Base-by-base conservation (phyloP, 2,113 vertebrate genomes). In the Tor tambroides region DNA sequence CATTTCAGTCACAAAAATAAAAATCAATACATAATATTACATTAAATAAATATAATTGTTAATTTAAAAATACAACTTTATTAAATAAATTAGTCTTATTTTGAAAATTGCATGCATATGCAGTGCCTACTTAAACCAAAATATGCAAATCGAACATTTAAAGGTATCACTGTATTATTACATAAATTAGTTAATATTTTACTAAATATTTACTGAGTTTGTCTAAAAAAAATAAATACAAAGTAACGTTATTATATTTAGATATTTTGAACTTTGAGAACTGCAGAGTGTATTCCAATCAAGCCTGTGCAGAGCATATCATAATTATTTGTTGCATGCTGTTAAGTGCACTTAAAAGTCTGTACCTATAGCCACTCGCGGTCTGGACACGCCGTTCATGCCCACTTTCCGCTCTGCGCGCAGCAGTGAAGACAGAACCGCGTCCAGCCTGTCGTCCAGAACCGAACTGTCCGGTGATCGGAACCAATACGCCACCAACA, bases 361-460 rank as follows among this genome's bases (percentile, higher is more conserved):
- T 91, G 32, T 82, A 96, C 95, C 96, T 4, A 96, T 90, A 0
- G 95, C 95, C 76, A 96, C 95, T 91, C 88, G 92, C 17, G 95
- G 96, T 92, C 93, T 93, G 30, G 89, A 88, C 23, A 92, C 83
- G 80, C 84, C 21, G 11, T 90, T 92, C 59, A 94, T 75, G 2
- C 92, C 95, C 79, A 93, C 96, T 91, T 96, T 96, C 6, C 90
- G 67, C 30, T 96, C 96, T 10, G 95, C 96, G 59, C 92, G 94
- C 4, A 96, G 94, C 76, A 96, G 89, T 4, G 96, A 96, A 61
- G 95, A 94, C 61, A 96, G 83, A 4, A 96, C 95, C 0, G 85
- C 86, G 87, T 96, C 94, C 80, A 96, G 88, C 6, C 96, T 91
- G 26, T 92, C 91, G 84, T 96, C 94, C 90, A 95, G 89, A 5